phyloP scores from a whole-genome alignment of 2,797 vertebrate species.

The Carcharodon carcharias region DNA sequence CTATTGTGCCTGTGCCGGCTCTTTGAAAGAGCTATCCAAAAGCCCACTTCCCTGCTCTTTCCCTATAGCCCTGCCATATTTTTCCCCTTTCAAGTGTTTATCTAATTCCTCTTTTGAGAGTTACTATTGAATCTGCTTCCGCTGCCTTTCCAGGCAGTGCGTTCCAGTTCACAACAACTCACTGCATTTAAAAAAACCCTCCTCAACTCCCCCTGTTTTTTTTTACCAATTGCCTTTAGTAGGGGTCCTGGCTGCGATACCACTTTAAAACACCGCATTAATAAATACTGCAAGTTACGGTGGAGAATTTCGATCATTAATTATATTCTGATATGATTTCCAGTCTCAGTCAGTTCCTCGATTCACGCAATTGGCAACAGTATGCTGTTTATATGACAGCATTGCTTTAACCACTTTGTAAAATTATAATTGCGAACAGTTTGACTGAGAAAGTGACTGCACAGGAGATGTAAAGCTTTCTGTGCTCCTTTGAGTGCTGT shows the following conservation, averaged over 20 bases:
- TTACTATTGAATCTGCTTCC: neutral
- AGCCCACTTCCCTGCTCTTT: neutral
- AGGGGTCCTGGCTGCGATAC: neutral
- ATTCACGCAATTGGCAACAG: neutral
- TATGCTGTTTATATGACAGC: neutral
- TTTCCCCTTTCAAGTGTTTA: neutral
- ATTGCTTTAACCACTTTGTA: constrained; percentile 5
- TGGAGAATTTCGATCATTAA: neutral
- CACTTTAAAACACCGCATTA: neutral
- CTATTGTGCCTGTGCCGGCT: neutral
- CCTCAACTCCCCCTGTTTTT: neutral
- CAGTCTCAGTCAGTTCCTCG: neutral
- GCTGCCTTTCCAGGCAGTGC: neutral
- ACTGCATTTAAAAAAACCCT: neutral
- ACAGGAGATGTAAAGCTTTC: constrained; percentile 40
- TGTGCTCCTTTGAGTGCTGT: constrained; percentile 33
- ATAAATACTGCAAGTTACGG: neutral
- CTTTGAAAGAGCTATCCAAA: neutral
- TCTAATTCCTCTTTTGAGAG: neutral
- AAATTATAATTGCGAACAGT: neutral
- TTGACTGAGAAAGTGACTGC: constrained; percentile 40
- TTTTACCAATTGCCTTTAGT: neutral
- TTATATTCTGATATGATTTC: neutral
- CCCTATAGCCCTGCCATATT: neutral
- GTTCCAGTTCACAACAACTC: neutral